These are phyloP conservation scores for Yponomeuta plumbellus DNA, from an alignment of 2,888 invertebrate species.

Conservation along the genomic window DNA sequence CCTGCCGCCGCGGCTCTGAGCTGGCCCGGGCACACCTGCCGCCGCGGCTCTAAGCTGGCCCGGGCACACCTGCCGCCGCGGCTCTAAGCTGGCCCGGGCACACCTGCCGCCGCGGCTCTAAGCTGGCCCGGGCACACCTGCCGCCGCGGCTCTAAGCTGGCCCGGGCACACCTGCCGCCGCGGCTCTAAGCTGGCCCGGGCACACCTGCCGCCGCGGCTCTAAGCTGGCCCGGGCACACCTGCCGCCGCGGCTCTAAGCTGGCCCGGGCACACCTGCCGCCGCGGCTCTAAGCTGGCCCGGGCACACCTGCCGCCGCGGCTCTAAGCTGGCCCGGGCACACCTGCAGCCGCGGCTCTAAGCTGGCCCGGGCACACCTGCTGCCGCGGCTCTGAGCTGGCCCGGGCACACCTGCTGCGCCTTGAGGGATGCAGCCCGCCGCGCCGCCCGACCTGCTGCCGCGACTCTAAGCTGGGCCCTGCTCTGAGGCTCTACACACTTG, in stretches of 20 bases:
- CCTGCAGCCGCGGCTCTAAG: conserved; percentile 87
- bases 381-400: conserved; percentile 87
- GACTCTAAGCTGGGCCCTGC: conserved; percentile 85
- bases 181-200: too few species aligned
- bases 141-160: conserved; percentile 82
- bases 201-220: conserved; percentile 94
- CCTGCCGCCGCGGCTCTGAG: conserved; percentile 86
- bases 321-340: too few species aligned
- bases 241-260: conserved; percentile 77
- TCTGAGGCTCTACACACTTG: too few species aligned
- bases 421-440: conserved; percentile 80
- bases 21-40: too few species aligned
- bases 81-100: conserved; percentile 83
- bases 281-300: conserved; percentile 74
- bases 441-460: not conserved
- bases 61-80: conserved; percentile 94
- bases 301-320: conserved; percentile 95
- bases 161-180: too few species aligned
- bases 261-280: conserved; percentile 95
- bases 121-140: conserved; percentile 93
- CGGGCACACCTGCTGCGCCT: conserved; percentile 90
- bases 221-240: conserved; percentile 77
- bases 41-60: too few species aligned
- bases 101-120: conserved; percentile 57
- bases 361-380: not conserved